Percentiles rank a stretch among this genome's conserved stretches.
Evolutionary conservation across 2,113 vertebrate species (phyloP).

Genomic region (Hippocampus guttulatus): DNA sequence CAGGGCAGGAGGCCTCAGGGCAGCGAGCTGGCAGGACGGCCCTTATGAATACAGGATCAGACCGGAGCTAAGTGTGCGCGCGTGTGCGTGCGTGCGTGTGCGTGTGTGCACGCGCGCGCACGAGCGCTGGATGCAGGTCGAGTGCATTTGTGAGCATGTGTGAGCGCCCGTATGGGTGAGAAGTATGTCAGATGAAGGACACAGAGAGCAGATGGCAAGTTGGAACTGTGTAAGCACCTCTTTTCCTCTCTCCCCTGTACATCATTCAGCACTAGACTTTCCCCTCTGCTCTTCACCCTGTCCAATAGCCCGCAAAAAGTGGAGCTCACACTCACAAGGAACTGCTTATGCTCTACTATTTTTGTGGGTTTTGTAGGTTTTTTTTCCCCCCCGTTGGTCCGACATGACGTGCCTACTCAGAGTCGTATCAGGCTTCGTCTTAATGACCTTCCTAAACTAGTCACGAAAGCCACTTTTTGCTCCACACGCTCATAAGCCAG

Average conservation of each 20-base stretch:
- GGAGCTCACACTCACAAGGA: too few relatives aligned
- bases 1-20: constrained; percentile 67
- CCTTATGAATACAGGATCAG: constrained; percentile 69
- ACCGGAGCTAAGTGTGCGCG: constrained; percentile 30
- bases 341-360: background rate
- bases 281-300: constrained; percentile 15
- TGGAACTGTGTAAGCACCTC: constrained; percentile 43
- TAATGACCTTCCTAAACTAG: background rate
- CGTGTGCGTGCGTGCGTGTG: constrained; percentile 12
- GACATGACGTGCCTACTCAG: too few relatives aligned
- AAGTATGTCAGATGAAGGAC: constrained; percentile 72
- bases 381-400: too few relatives aligned
- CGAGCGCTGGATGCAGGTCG: constrained; percentile 17
- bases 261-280: constrained; percentile 31
- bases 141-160: constrained; percentile 26
- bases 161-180: constrained; percentile 48
- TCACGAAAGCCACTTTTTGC: too few relatives aligned
- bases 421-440: background rate
- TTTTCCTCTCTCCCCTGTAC: constrained; percentile 34
- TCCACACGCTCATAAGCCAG: too few relatives aligned
- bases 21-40: constrained; percentile 59
- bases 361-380: background rate
- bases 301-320: background rate
- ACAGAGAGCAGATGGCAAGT: constrained; percentile 65
- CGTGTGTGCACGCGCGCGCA: too few relatives aligned